Evolutionary conservation across 2,113 vertebrate genomes (phyloP), one percentile per base, ranked within the genome.

Genomic region (Microtus richardsoni): DNA sequence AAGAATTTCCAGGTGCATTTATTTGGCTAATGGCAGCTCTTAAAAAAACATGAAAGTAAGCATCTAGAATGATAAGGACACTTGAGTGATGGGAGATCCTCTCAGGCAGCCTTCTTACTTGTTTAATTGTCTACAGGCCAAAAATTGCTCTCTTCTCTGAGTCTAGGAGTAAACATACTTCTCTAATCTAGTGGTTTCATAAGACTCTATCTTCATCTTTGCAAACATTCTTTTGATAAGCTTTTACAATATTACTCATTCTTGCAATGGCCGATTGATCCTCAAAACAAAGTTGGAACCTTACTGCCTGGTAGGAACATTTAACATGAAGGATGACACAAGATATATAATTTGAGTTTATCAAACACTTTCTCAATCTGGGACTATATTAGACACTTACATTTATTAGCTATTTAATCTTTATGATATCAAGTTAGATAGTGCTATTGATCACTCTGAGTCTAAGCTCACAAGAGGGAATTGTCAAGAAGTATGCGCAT

Each of bases 351-450:
- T 91, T 88, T 47, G 28, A 4, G 0, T 80, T 95, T 77, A 82
- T 77, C 68, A 28, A 95, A 14, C 12, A 70, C 77, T 91, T 88
- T 75, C 5, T 85, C 1, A 62, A 13, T 12, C 13, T 86, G 28
- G 4, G 6, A 62, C 30, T 47, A 71, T 82, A 28, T 4, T 16
- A 14, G 7, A 70, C 6, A 33, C 9, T 94, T 47, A 22, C 47
- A 93, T 84, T 89, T 91, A 89, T 71, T 89, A 84, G 70, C 7
- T 47, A 47, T 95, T 82, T 82, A 68, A 77, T 91, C 11, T 11
- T 77, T 5, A 74, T 71, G 17, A 10, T 88, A 71, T 36, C 60
- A 83, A 30, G 80, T 93, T 94, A 44, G 5, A 58, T 78, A 33
- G 22, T 68, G 9, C 17, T 0, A 80, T 91, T 44, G 54, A 22